Conservation (phyloP, 2,113 vertebrate species). For the Megaceryle maxima region DNA sequence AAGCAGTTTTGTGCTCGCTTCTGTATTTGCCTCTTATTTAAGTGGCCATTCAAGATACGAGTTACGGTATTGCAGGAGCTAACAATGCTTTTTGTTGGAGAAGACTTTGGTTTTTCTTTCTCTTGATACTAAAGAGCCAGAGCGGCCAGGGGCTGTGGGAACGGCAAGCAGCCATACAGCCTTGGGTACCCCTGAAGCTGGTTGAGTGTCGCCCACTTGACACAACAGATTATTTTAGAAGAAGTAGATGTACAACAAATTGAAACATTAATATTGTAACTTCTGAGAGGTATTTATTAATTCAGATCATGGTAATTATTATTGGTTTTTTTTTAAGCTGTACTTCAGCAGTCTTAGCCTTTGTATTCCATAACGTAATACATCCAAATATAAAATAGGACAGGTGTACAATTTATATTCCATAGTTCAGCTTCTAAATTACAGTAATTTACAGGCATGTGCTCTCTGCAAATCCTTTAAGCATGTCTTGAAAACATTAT, state of each 20-base stretch:
- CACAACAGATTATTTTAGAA: background rate
- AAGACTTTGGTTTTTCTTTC: background rate
- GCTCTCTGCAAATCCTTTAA: constrained; percentile 42
- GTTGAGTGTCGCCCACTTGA: accelerated
- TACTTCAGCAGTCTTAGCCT: constrained; percentile 18
- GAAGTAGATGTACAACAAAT: constrained; percentile 3
- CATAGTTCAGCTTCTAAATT: constrained; percentile 36
- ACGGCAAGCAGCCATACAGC: accelerated
- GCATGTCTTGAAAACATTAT: constrained; percentile 20
- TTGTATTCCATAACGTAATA: constrained; percentile 7
- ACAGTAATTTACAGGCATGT: constrained; percentile 46
- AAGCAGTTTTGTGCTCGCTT: background rate
- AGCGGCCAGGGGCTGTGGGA: accelerated
- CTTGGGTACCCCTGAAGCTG: background rate
- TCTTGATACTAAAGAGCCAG: background rate
- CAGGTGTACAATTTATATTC: constrained; percentile 47
- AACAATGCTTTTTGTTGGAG: background rate
- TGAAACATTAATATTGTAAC: constrained; percentile 19
- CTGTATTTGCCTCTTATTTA: background rate
- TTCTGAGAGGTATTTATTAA: constrained; percentile 65
- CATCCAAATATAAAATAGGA: constrained; percentile 50
- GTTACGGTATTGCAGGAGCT: background rate
- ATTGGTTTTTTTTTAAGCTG: background rate
- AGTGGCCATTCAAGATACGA: background rate
- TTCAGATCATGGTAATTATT: background rate